Conservation (phyloP, 1,140 invertebrate species). For the Phymastichus coffea region DNA sequence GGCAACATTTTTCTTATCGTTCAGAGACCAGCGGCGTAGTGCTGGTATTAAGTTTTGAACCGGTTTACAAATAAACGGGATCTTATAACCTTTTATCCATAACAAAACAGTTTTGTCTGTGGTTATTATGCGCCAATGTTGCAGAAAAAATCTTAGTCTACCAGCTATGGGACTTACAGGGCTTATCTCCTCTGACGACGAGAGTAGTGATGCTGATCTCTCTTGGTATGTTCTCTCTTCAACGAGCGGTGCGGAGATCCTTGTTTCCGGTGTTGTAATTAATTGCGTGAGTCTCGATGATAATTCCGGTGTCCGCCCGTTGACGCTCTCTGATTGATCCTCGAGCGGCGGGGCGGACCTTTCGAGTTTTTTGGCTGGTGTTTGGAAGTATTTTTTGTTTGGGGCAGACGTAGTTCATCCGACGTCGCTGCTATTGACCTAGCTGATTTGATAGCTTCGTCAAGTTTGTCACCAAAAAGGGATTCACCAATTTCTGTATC, state of each 20-base stretch:
- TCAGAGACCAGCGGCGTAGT: background rate
- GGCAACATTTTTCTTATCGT: background rate
- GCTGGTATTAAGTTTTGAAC: background rate
- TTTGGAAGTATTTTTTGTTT: no score
- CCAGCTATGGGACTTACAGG: background rate
- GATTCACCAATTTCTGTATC: no score
- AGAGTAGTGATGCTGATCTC: background rate
- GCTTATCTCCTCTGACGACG: no score
- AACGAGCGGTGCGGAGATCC: background rate
- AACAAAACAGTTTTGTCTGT: background rate
- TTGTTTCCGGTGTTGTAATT: background rate
- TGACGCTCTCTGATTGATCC: background rate
- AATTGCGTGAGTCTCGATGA: background rate
- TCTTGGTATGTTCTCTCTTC: background rate
- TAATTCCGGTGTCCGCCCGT: background rate
- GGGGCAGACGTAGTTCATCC: no score
- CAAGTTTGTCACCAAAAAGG: no score
- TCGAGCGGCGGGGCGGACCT: background rate
- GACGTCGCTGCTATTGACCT: no score
- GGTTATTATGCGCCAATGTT: background rate
- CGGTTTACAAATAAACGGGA: background rate
- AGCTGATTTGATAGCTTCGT: no score
- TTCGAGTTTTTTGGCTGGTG: conserved; percentile 9
- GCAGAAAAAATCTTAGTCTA: background rate
- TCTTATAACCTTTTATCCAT: conserved; percentile 1